These are phyloP conservation scores for Botia kubotai DNA, from an alignment of 2,797 vertebrate species.

Conservation along the genomic window DNA sequence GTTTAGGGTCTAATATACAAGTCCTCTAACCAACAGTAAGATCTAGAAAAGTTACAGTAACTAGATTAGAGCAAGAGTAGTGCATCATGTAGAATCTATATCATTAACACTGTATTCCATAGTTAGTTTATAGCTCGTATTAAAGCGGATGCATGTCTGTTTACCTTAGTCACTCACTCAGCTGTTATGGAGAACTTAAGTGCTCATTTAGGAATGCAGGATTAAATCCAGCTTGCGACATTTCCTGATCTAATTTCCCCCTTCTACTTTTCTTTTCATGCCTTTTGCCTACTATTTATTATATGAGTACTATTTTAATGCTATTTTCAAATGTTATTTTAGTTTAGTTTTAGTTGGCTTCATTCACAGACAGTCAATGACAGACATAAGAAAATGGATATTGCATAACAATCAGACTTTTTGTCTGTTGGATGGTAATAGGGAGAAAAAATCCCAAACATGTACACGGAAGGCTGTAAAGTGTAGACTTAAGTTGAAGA, in stretches of 20 bases:
- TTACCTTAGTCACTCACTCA: not conserved
- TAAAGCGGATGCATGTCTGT: too few relatives aligned
- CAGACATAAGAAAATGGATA: too few relatives aligned
- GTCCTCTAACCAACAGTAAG: not conserved
- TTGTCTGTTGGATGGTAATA: too few relatives aligned
- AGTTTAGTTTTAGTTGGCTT: not conserved
- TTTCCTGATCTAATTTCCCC: not conserved
- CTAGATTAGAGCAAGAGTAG: not conserved
- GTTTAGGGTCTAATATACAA: not conserved
- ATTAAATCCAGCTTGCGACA: not conserved
- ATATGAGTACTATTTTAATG: not conserved
- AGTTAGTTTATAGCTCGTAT: not conserved
- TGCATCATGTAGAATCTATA: not conserved
- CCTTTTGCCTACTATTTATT: not conserved
- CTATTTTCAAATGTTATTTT: not conserved
- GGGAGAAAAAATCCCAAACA: too few relatives aligned
- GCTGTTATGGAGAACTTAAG: not conserved
- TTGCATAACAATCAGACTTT: too few relatives aligned
- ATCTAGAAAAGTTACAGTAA: not conserved
- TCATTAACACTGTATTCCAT: not conserved
- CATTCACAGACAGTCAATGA: too few relatives aligned
- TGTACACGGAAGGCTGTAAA: too few relatives aligned
- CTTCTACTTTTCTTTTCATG: not conserved
- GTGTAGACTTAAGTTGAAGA: too few relatives aligned
- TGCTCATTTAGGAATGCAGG: not conserved